These are phyloP conservation scores for Anabacerthia variegaticeps DNA, from an alignment of 2,797 vertebrate species.

Conservation along the genomic window DNA sequence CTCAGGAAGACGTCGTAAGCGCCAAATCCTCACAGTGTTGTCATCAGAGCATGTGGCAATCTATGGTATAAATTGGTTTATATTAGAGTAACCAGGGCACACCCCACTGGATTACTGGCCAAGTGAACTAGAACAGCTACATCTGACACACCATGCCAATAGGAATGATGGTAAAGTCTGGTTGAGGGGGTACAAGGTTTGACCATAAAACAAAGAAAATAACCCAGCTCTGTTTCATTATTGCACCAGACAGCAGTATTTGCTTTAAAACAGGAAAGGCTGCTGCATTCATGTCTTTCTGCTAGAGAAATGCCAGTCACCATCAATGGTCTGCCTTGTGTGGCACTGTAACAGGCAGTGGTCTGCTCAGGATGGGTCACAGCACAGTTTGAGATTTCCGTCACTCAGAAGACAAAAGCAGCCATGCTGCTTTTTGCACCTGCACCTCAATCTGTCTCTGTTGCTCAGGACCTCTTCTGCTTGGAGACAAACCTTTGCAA, in stretches of 20 bases:
- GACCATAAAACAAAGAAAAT: not conserved
- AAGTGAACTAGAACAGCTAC: not conserved
- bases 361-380: constrained; percentile 7
- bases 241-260: not conserved
- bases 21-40: constrained; percentile 93
- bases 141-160: fast-evolving
- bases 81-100: not conserved
- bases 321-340: not conserved
- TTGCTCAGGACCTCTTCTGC: not conserved
- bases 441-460: not conserved
- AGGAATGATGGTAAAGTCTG: not conserved
- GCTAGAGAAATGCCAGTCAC: constrained; percentile 27
- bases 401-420: constrained; percentile 4
- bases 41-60: constrained; percentile 97
- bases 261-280: not conserved
- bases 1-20: constrained; percentile 76
- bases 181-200: not conserved
- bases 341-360: not conserved
- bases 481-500: not conserved
- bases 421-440: not conserved
- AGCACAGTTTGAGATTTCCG: not conserved
- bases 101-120: not conserved
- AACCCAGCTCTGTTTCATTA: not conserved
- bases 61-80: constrained; percentile 66
- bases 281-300: not conserved